Evolutionary conservation across 1,140 invertebrate genomes (phyloP), one percentile per base, ranked within the genome.

Genomic region (Saccostrea cuccullata): DNA sequence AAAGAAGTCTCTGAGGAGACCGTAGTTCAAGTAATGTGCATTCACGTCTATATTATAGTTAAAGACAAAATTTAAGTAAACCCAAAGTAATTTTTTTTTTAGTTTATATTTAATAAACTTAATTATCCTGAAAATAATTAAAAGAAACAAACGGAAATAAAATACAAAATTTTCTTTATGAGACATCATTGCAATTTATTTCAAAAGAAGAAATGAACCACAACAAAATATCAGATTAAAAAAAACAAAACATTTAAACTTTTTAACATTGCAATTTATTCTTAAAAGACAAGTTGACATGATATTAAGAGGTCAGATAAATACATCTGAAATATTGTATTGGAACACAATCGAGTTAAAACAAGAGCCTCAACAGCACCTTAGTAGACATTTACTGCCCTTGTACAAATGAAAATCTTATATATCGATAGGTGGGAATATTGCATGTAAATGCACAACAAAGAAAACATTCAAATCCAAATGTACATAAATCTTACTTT

Each of bases 291-390:
- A 2, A 36, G 6, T 47, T 8, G 47, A 47, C 47, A 47, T 47
- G 47, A 47, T 8, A n/a, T n/a, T n/a, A 47, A 47, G 47, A 47
- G 47, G 47, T 47, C 47, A 47, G 47, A 47, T 47, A 47, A 47
- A 73, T 23, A 73, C 67, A 73, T 73, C 70, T 77, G 70, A 77
- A 77, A 77, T 36, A 77, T 77, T 77, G 30, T 30, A 30, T 30
- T 30, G 9, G 70, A 77, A 77, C 70, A 77, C 70, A 73, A 26
- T 73, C 67, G 30, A 30, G 26, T 77, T 77, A 77, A 77, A 77
- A 77, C 26, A 26, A 67, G 23, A 30, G 58, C 58, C 15, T 77
- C 26, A 36, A 30, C 70, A 77, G 70, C 70, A 77, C 70, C 70
- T 13, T 30, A 77, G 70, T 40, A 11, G 70, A 77, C 70, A 77